A percentile compares a stretch with the other conserved stretches of the same genome.
Evolutionary conservation across 2,797 vertebrate species (phyloP).

Genomic region (Pseudotriccus pelzelni): DNA sequence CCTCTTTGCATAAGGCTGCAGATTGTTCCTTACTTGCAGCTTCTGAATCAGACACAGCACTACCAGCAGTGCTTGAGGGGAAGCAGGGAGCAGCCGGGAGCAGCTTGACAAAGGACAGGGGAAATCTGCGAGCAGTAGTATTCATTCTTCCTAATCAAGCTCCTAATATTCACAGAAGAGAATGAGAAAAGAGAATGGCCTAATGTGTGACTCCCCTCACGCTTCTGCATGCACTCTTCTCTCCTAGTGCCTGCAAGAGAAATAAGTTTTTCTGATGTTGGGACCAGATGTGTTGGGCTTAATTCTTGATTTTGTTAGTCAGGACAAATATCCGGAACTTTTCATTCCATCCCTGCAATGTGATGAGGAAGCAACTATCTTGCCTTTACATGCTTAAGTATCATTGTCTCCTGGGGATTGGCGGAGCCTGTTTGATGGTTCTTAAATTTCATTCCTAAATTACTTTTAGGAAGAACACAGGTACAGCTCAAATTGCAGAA

Average conservation of each 20-base stretch:
- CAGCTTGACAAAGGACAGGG: neutral
- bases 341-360: neutral
- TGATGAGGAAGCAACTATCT: neutral
- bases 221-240: neutral
- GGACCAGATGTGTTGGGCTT: fast-evolving
- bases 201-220: neutral
- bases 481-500: neutral
- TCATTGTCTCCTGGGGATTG: neutral
- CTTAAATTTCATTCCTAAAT: neutral
- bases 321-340: neutral
- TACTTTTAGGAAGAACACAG: neutral
- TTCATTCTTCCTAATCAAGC: neutral
- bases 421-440: neutral
- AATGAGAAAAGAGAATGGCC: neutral
- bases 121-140: neutral
- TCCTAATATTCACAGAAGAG: neutral
- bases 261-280: neutral
- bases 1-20: neutral
- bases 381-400: neutral
- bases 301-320: neutral
- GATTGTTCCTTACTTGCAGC: neutral
- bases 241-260: neutral
- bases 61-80: neutral
- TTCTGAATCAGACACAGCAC: neutral
- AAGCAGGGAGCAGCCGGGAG: neutral